These are phyloP conservation scores for Pogonocherus hispidulus DNA, from an alignment of 2,888 invertebrate species.

Conservation along the genomic window DNA sequence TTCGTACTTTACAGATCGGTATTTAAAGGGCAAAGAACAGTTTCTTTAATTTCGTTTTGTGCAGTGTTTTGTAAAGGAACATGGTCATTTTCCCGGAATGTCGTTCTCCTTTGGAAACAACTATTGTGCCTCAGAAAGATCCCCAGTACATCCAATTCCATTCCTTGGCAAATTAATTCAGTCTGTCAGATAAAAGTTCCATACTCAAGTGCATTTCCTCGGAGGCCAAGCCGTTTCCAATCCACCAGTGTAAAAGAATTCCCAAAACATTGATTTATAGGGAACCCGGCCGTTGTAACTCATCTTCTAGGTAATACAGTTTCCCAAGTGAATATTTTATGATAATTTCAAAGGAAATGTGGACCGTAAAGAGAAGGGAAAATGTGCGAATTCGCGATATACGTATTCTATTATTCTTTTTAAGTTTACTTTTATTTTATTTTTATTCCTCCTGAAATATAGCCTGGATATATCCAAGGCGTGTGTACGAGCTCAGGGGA, in stretches of 20 bases:
- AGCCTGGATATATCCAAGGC: not conserved
- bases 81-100: too few species aligned
- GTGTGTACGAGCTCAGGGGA: not conserved
- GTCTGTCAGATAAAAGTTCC: not conserved
- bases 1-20: too few species aligned
- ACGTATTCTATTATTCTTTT: constrained; percentile 45
- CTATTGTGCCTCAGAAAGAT: too few species aligned
- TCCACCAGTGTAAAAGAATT: constrained; percentile 41
- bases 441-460: constrained; percentile 40
- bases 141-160: not conserved
- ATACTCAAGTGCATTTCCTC: not conserved
- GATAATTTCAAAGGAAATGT: constrained; percentile 57
- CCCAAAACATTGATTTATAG: constrained; percentile 60
- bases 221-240: constrained; percentile 42
- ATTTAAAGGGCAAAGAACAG: too few species aligned
- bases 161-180: not conserved
- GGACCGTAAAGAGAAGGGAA: constrained; percentile 44
- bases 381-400: constrained; percentile 48
- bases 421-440: constrained; percentile 47
- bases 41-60: too few species aligned
- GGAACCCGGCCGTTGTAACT: constrained; percentile 56
- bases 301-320: constrained; percentile 59
- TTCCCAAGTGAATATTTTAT: constrained; percentile 63
- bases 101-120: too few species aligned
- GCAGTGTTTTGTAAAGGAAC: too few species aligned